A percentile compares a stretch with the other conserved stretches of the same genome.
These are phyloP conservation scores for Nothobranchius furzeri DNA, from an alignment of 2,113 vertebrate genomes.

Conservation along the genomic window DNA sequence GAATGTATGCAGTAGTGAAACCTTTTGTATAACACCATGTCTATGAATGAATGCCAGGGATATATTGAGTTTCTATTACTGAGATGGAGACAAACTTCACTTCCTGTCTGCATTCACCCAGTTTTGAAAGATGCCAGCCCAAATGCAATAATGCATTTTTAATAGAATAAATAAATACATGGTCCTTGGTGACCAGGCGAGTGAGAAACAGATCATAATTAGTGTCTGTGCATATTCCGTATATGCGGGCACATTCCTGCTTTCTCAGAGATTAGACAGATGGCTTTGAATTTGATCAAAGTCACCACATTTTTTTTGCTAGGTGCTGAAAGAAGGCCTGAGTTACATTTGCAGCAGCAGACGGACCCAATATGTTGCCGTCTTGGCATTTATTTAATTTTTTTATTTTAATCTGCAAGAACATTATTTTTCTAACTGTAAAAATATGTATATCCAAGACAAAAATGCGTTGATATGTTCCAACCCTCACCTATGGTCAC, in stretches of 20 bases:
- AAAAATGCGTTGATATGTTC: too few relatives aligned
- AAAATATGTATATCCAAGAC: not conserved
- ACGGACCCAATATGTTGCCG: conserved; percentile 7
- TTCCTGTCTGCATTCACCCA: not conserved
- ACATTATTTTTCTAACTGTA: not conserved
- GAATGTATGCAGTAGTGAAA: not conserved
- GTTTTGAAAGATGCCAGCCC: conserved; percentile 4
- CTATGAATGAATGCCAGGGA: not conserved
- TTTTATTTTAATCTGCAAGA: conserved; percentile 1
- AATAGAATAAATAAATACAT: conserved; percentile 29
- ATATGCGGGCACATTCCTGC: conserved; percentile 30
- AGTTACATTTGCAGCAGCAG: not conserved
- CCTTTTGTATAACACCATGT: too few relatives aligned
- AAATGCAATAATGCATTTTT: conserved; percentile 24
- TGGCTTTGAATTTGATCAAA: conserved; percentile 44
- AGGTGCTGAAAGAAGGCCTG: not conserved
- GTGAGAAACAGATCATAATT: conserved; percentile 7
- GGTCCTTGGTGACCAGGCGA: not conserved
- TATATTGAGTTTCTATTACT: not conserved
- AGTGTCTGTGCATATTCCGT: conserved; percentile 21
- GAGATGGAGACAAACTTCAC: conserved; percentile 2
- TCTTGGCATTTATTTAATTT: not conserved
- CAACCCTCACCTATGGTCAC: too few relatives aligned
- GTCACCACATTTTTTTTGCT: not conserved
- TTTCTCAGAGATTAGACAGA: conserved; percentile 26